A percentile compares a stretch with the other conserved stretches of the same genome.
Conservation (phyloP, 2,888 invertebrate species). For the Sarcophaga caerulescens region DNA sequence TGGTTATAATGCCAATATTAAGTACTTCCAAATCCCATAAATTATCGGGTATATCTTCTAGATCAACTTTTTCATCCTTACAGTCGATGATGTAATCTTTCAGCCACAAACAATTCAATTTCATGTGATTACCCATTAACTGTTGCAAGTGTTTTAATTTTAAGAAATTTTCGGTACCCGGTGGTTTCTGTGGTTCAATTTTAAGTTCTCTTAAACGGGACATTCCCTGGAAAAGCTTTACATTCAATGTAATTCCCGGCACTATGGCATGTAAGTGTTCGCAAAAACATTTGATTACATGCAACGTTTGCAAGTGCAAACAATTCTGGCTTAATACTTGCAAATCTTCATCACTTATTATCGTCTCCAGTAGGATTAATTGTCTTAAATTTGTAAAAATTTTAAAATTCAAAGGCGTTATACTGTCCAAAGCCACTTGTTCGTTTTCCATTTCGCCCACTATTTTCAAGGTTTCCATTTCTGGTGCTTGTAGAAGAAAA, state of each 20-base stretch:
- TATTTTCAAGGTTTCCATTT: conserved; percentile 23
- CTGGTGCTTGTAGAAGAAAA: background rate
- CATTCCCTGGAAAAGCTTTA: conserved; percentile 13
- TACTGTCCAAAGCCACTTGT: background rate
- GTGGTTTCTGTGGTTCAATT: conserved; percentile 24
- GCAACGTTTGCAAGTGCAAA: conserved; percentile 11
- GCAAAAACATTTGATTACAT: conserved; percentile 46
- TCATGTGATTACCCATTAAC: background rate
- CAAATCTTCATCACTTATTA: conserved; percentile 29
- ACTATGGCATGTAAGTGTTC: background rate
- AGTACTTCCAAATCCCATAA: conserved; percentile 22
- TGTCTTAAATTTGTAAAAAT: conserved; percentile 16
- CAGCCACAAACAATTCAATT: conserved; percentile 22
- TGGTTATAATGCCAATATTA: conserved; percentile 34
- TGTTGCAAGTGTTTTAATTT: background rate
- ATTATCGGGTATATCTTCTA: background rate
- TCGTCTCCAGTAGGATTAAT: conserved; percentile 18
- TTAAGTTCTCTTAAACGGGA: conserved; percentile 6
- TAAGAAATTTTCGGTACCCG: background rate
- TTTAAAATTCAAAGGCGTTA: background rate
- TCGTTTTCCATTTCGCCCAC: conserved; percentile 5
- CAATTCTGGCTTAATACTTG: background rate
- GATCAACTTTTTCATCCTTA: conserved; percentile 3
- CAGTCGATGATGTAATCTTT: conserved; percentile 32
- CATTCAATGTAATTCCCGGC: conserved; percentile 38